These are phyloP conservation scores for Drosophila repletoides DNA, from an alignment of 1,140 invertebrate species.

Conservation along the genomic window DNA sequence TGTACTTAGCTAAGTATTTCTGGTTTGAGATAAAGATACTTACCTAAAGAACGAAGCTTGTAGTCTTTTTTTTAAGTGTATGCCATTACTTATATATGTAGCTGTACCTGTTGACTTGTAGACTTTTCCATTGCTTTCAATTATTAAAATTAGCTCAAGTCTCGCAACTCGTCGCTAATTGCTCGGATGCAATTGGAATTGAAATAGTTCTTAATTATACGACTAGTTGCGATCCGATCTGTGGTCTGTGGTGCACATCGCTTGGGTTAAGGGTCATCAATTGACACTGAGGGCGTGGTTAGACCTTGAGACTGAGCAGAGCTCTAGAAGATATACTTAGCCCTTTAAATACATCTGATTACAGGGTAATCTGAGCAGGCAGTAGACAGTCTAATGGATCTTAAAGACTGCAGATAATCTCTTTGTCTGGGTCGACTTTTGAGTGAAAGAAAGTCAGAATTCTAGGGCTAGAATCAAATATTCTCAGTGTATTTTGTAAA, in stretches of 20 bases:
- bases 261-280: constrained; percentile 8
- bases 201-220: constrained; percentile 20
- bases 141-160: constrained; percentile 54
- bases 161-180: constrained; percentile 44
- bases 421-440: too few species aligned
- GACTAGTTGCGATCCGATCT: too few species aligned
- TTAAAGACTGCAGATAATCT: too few species aligned
- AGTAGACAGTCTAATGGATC: too few species aligned
- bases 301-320: background rate
- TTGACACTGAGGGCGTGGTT: background rate
- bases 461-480: background rate
- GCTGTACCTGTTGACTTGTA: constrained; percentile 27
- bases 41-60: constrained; percentile 1
- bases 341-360: too few species aligned
- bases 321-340: too few species aligned
- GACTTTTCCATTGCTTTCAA: constrained; percentile 53
- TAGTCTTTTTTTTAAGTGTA: too few species aligned
- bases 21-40: too few species aligned
- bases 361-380: too few species aligned
- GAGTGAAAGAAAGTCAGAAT: too few species aligned
- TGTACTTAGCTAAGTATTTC: too few species aligned
- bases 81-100: background rate
- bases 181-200: constrained; percentile 27
- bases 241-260: background rate
- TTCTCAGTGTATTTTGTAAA: too few species aligned